These are phyloP conservation scores for Axinella damicornis DNA, from an alignment of 37 sponge, comb jelly and placozoan species.

Conservation along the genomic window DNA sequence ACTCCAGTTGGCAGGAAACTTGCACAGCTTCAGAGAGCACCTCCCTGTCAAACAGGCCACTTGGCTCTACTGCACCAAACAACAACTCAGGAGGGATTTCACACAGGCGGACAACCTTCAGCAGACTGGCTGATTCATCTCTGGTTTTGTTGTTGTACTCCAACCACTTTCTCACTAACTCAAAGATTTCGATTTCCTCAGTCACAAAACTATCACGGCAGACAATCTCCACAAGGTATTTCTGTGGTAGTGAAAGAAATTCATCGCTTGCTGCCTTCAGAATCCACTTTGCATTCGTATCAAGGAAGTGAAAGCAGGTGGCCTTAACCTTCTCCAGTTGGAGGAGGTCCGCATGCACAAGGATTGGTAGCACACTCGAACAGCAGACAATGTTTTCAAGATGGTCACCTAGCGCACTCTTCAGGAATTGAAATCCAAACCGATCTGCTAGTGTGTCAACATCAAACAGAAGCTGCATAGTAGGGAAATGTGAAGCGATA, in stretches of 20 bases:
- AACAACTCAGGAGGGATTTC: conserved; percentile 20
- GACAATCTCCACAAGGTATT: conserved; percentile 2
- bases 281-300: conserved; percentile 11
- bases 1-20: neutral
- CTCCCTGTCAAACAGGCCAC: conserved; percentile 2
- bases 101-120: conserved; percentile 15
- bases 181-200: conserved; percentile 3
- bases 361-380: conserved; percentile 26
- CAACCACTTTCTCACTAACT: conserved; percentile 4
- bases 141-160: neutral
- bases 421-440: conserved; percentile 42
- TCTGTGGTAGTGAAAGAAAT: too few species aligned
- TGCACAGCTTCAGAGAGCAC: neutral
- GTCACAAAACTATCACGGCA: conserved; percentile 14
- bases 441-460: conserved; percentile 61
- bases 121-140: neutral
- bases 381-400: conserved; percentile 42
- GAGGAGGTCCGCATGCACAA: conserved; percentile 32
- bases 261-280: neutral
- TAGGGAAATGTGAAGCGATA: too few species aligned
- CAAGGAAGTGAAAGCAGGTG: conserved; percentile 39
- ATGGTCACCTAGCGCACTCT: conserved; percentile 40
- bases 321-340: neutral
- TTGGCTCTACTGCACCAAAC: conserved; percentile 1
- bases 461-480: conserved; percentile 52